Base-by-base conservation (phyloP, 2,888 invertebrate genomes). In the Sinhomidia bicolor region DNA sequence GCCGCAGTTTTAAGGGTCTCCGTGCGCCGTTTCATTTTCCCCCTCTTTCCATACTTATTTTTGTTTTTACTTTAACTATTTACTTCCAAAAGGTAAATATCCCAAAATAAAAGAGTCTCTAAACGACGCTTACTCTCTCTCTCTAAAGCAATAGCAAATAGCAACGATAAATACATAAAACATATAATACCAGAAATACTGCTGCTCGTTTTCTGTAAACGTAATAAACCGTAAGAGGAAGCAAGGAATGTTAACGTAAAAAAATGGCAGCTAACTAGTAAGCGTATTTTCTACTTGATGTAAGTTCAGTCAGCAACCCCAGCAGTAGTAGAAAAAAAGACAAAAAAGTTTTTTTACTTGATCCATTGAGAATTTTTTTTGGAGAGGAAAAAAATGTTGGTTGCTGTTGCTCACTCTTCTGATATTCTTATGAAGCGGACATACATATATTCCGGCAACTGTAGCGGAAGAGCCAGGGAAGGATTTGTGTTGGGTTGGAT, bases 1-100 rank as follows among this genome's bases (percentile, higher is more conserved):
- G n/a, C n/a, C n/a, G n/a, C n/a, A n/a, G 68, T 41, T 85, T 79
- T 85, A 79, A 85, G 85, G 85, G 85, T 85, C 85, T 79, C 85
- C 36, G 10, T n/a, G 85, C 78, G 85, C 85, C 79, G 36, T 85
- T 85, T 47, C 85, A 85, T 79, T 85, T 85, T 84, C 57, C 32
- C 26, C 23, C 71, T 47, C 23, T 10, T 71, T 47, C 29, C 14
- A 47, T 74, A 9, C 54, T 54, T 51, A 1, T 51, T 29, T 20
- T 74, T 74, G 5, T 44, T 62, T 78, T 62, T n/a, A 3, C 57
- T 41, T n/a, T n/a, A n/a, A n/a, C 6, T 32, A 14, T 71, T 17
- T 47, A 47, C 29, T 14, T 47, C 9, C 47, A n/a, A 47, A 26
- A 74, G 47, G 1, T 60, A 57, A n/a, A 44, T 84, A 29, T 57